Percentiles rank a stretch among this genome's conserved stretches.
Conservation (phyloP, 2,888 invertebrate genomes). For the Cheilosia pagana region DNA sequence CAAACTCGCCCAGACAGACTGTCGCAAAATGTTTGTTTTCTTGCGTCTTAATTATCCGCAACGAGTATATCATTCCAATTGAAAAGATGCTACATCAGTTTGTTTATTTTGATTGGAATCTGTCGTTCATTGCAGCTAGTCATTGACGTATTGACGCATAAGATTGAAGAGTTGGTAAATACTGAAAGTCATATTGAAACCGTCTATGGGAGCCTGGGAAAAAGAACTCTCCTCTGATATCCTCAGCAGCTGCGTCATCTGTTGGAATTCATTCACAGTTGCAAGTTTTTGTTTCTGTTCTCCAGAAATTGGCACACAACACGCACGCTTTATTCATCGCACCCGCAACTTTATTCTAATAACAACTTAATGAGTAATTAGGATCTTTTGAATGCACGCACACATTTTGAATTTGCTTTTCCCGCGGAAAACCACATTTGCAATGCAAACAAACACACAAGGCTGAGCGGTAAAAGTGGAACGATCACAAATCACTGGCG, state of each 20-base stretch:
- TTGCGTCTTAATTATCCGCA: not conserved
- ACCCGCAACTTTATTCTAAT: not conserved
- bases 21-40: not conserved
- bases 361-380: not conserved
- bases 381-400: not conserved
- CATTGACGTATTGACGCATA: not conserved
- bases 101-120: not conserved
- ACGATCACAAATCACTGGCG: constrained; percentile 21
- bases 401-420: constrained; percentile 1
- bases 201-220: too few relatives aligned
- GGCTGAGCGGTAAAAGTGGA: constrained; percentile 18
- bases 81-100: not conserved
- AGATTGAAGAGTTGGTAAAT: not conserved
- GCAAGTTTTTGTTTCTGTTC: too few relatives aligned
- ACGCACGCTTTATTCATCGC: not conserved
- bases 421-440: not conserved
- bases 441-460: constrained; percentile 16
- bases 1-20: too few relatives aligned
- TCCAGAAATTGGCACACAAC: too few relatives aligned
- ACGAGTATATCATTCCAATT: not conserved
- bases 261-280: too few relatives aligned
- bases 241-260: too few relatives aligned
- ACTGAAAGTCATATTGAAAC: not conserved
- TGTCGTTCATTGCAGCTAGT: not conserved
- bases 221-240: too few relatives aligned